Evolutionary conservation across 2,113 vertebrate species (phyloP), one percentile per base, ranked within the genome.

Genomic region (Dromaius novaehollandiae): DNA sequence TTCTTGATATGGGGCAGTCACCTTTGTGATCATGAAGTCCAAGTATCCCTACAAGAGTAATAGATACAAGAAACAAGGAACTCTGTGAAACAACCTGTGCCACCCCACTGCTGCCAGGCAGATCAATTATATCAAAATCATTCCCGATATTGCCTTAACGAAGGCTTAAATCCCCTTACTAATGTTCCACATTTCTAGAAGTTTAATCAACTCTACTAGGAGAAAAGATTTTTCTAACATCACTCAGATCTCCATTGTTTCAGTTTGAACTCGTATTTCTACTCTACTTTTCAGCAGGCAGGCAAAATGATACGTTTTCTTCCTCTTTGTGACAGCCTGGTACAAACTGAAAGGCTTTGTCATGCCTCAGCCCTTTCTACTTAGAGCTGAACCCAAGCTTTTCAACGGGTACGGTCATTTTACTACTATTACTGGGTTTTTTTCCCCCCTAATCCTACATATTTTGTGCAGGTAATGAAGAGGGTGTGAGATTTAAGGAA

Each of bases 401-500:
- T 64, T 77, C 50, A 60, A 83, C 53, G 19, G 20, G 24, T 1
- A 6, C 17, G 11, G 22, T 10, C 48, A 48, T 56, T 53, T 61
- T 7, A 61, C 70, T 20, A 1, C 7, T 38, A 18, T 51, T 77
- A 78, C 18, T 3, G 7, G n/a, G n/a, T n/a, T 42, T 42, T 40
- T 15, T 76, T 53, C 63, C 48, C 24, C 44, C n/a, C 40, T 25
- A n/a, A 24, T 30, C 53, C 18, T 1, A 2, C 4, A 0, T 19
- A 2, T 6, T 71, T 36, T 30, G 40, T 3, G 22, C 6, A 55
- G 1, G 30, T 0, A 3, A 40, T 15, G 22, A 48, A 17, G 21
- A 36, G 19, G 38, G 26, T 56, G 60, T 0, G 0, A 28, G 19
- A 20, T 13, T 7, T 68, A 2, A 1, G 13, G 10, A 30, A 51